These are phyloP conservation scores for Latheticus oryzae DNA, from an alignment of 2,888 invertebrate genomes.

Conservation along the genomic window DNA sequence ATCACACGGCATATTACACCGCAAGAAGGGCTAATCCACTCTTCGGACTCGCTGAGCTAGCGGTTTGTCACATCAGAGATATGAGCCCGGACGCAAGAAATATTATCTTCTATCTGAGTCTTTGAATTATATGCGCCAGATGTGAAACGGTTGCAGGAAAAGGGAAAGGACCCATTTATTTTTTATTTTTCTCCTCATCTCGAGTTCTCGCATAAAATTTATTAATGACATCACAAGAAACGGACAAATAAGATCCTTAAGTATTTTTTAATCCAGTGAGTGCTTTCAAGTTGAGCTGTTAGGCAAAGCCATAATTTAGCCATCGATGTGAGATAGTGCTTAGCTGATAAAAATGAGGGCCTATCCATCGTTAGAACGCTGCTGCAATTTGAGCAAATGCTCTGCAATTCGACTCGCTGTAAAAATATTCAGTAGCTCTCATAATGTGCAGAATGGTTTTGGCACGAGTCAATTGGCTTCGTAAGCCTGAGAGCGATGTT, in stretches of 20 bases:
- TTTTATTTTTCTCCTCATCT: conserved; percentile 25
- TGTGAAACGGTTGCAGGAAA: conserved; percentile 52
- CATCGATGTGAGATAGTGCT: too few relatives aligned
- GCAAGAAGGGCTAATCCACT: conserved; percentile 62
- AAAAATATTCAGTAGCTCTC: conserved; percentile 41
- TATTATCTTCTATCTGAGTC: conserved; percentile 61
- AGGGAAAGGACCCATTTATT: conserved; percentile 38
- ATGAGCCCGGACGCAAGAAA: conserved; percentile 62
- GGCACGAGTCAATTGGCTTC: conserved; percentile 62
- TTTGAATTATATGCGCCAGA: conserved; percentile 63
- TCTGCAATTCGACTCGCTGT: conserved; percentile 7
- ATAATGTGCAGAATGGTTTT: conserved; percentile 48
- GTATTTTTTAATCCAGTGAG: too few relatives aligned
- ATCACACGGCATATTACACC: conserved; percentile 65
- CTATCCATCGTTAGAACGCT: conserved; percentile 8
- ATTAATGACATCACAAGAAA: conserved; percentile 13
- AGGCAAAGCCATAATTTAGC: too few relatives aligned
- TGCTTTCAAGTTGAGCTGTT: too few relatives aligned
- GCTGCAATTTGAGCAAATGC: conserved; percentile 22
- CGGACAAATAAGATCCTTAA: too few relatives aligned
- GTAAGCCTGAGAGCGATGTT: conserved; percentile 60
- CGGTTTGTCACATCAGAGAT: conserved; percentile 65
- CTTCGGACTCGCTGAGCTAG: conserved; percentile 62
- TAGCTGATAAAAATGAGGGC: too few relatives aligned
- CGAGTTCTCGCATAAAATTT: conserved; percentile 32